Conservation (phyloP, 2,113 vertebrate genomes). For the Theristicus caerulescens region DNA sequence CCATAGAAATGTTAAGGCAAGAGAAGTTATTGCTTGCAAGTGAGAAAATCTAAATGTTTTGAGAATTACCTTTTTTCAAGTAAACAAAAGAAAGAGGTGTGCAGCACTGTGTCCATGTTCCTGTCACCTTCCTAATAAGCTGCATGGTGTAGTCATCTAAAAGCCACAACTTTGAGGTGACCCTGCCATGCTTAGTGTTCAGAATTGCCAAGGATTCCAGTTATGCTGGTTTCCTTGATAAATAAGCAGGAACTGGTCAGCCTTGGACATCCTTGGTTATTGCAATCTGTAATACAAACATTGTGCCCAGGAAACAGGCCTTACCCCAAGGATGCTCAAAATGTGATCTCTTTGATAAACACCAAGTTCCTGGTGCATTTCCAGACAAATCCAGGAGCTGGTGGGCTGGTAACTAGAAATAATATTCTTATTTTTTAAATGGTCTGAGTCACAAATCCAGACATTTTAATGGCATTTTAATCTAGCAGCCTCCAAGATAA, state of each 20-base stretch:
- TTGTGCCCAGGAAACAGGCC: not conserved
- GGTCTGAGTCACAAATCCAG: not conserved
- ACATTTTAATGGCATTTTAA: not conserved
- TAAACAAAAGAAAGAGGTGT: not conserved
- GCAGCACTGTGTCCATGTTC: not conserved
- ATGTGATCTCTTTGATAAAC: not conserved
- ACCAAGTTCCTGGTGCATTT: not conserved
- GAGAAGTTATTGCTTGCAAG: not conserved
- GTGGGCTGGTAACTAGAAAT: not conserved
- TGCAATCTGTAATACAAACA: not conserved
- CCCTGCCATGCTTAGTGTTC: not conserved
- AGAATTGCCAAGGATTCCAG: not conserved
- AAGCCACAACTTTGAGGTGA: not conserved
- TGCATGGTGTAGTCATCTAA: not conserved
- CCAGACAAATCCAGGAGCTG: not conserved
- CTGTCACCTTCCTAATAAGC: not conserved
- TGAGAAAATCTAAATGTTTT: not conserved
- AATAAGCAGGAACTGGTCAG: not conserved
- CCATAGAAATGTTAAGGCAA: not conserved
- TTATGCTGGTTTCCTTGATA: not conserved
- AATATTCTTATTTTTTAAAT: not conserved
- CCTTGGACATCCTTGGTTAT: not conserved
- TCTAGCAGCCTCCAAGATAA: not conserved
- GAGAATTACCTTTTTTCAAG: not conserved
- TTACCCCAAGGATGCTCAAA: not conserved